Percentiles rank a stretch among this genome's conserved stretches.
Conservation (phyloP, 1,140 invertebrate genomes). For the Gonatopus flavifemur region DNA sequence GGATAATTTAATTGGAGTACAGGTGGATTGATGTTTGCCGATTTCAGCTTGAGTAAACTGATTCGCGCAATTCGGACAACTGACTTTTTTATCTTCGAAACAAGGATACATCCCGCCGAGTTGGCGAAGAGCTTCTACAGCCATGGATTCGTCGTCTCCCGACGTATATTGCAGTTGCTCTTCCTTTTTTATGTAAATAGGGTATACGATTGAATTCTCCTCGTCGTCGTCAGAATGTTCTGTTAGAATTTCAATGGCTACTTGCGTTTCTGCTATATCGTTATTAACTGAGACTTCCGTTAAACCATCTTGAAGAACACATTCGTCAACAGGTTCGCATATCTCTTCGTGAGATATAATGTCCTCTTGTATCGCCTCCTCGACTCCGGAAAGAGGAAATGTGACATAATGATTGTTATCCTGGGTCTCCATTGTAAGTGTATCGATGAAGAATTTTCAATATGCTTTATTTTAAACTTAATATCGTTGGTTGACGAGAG, state of each 20-base stretch:
- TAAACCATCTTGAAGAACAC: conserved; percentile 32
- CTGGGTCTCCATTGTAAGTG: conserved; percentile 49
- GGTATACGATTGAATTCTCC: conserved; percentile 33
- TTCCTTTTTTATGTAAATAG: conserved; percentile 48
- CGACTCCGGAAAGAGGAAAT: conserved; percentile 40
- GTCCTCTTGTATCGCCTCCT: conserved; percentile 39
- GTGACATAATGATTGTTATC: conserved; percentile 46
- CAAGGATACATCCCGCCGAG: conserved; percentile 55
- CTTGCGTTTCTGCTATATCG: conserved; percentile 27
- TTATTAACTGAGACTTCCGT: conserved; percentile 25
- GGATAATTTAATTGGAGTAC: conserved; percentile 31
- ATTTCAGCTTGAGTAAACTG: conserved; percentile 29
- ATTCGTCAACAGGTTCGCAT: conserved; percentile 42
- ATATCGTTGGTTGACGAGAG: too few species aligned
- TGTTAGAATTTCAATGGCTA: conserved; percentile 33
- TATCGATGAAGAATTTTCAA: too few species aligned
- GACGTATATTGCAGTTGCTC: conserved; percentile 43
- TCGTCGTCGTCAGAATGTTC: conserved; percentile 38
- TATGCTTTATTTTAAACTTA: too few species aligned
- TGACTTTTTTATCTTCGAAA: conserved; percentile 43
- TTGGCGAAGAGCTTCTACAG: conserved; percentile 57
- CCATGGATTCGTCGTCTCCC: conserved; percentile 55
- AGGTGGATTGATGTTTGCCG: conserved; percentile 34
- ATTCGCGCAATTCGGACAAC: conserved; percentile 32
- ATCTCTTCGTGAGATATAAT: conserved; percentile 49